Evolutionary conservation across 2,113 vertebrate species (phyloP).

Genomic region (Hemicordylus capensis): DNA sequence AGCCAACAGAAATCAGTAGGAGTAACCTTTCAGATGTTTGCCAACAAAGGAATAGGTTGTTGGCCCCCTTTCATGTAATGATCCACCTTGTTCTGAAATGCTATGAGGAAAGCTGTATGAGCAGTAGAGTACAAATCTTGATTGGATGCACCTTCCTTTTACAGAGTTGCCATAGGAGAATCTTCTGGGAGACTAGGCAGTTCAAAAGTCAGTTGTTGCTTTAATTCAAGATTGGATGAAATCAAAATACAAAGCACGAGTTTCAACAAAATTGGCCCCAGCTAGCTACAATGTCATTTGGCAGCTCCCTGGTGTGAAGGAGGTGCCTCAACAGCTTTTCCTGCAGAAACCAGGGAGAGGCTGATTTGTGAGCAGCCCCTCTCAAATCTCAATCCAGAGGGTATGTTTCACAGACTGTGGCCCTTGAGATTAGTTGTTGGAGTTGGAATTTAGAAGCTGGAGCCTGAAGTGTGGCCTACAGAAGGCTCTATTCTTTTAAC

Average conservation of each 20-base stretch:
- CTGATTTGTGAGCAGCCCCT: background rate
- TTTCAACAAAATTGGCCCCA: background rate
- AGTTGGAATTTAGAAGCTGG: background rate
- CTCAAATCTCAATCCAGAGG: background rate
- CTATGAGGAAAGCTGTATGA: background rate
- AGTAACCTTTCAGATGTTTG: background rate
- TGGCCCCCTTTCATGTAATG: background rate
- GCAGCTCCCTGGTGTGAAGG: background rate
- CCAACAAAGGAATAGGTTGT: conserved; percentile 4
- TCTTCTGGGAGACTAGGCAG: conserved; percentile 23
- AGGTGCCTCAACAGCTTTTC: background rate
- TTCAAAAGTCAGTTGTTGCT: conserved; percentile 2
- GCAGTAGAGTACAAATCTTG: background rate
- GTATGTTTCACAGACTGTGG: background rate
- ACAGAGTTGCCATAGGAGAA: conserved; percentile 12
- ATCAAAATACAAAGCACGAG: background rate
- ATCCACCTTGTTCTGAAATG: background rate
- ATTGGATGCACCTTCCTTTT: rapidly evolving
- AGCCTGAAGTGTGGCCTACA: background rate
- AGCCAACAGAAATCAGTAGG: background rate
- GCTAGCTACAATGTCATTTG: background rate
- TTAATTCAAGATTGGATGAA: background rate
- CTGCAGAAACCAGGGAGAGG: background rate
- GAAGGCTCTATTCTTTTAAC: background rate
- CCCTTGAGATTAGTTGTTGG: background rate